Conservation (phyloP, 2,113 vertebrate genomes). For the Guaruba guarouba region DNA sequence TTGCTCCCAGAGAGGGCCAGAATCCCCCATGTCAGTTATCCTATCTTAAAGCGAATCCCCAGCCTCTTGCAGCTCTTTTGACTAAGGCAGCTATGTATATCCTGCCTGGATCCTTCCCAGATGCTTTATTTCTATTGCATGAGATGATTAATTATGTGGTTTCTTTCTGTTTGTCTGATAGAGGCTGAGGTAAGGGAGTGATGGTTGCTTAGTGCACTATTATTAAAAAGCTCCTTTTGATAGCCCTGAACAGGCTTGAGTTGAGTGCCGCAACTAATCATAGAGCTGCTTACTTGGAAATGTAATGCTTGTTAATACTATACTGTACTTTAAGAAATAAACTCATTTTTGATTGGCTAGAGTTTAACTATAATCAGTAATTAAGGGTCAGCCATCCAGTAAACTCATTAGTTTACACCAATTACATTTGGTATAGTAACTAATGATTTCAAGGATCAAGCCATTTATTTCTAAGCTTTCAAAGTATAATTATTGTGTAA, state of each 20-base stretch:
- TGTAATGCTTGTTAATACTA: conserved; percentile 75
- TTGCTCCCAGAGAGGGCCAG: neutral
- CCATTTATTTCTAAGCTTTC: conserved; percentile 83
- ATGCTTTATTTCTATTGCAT: conserved; percentile 56
- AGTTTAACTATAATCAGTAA: conserved; percentile 83
- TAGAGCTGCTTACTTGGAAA: conserved; percentile 77
- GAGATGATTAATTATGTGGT: conserved; percentile 65
- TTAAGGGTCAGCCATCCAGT: conserved; percentile 81
- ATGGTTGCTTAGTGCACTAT: conserved; percentile 67
- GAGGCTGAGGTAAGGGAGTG: conserved; percentile 59
- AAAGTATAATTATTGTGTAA: conserved; percentile 85
- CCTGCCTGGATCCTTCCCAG: conserved; percentile 40
- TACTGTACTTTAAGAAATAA: conserved; percentile 76
- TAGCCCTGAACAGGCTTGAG: conserved; percentile 70
- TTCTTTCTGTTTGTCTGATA: conserved; percentile 71
- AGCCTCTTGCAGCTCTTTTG: neutral
- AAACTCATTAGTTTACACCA: conserved; percentile 85
- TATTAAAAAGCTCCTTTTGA: conserved; percentile 77
- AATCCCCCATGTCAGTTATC: neutral
- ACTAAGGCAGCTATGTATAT: neutral
- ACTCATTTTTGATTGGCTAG: conserved; percentile 77
- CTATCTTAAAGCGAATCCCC: neutral
- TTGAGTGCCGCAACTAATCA: conserved; percentile 73
- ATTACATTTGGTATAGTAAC: conserved; percentile 83
- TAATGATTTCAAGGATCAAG: conserved; percentile 81